phyloP scores from a whole-genome alignment of 2,113 vertebrate species.

The Vombatus ursinus region DNA sequence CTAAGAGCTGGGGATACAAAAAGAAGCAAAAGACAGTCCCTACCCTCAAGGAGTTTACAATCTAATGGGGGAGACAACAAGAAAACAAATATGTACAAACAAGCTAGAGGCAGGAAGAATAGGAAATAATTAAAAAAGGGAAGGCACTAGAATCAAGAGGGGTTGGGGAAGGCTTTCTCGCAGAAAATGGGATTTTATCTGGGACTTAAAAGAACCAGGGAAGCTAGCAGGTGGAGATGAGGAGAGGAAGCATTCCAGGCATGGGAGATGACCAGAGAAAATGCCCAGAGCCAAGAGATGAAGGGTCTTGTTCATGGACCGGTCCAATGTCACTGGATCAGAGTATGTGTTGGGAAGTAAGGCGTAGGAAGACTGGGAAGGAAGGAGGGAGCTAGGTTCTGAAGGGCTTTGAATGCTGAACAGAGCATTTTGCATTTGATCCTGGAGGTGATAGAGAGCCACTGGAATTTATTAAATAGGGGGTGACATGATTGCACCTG shows the following conservation, averaged over 20 bases:
- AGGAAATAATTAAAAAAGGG: not conserved
- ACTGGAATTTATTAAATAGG: not conserved
- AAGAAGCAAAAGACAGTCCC: not conserved
- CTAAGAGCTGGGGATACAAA: not conserved
- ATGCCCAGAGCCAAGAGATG: not conserved
- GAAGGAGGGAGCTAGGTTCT: too few relatives aligned
- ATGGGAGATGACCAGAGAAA: not conserved
- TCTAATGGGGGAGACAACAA: not conserved
- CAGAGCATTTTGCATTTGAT: too few relatives aligned
- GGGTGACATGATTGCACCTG: not conserved
- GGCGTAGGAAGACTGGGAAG: too few relatives aligned
- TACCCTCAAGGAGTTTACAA: not conserved
- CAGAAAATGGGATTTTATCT: not conserved
- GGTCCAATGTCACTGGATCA: not conserved
- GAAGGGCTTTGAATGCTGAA: too few relatives aligned
- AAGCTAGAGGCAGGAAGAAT: not conserved
- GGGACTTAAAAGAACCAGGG: not conserved
- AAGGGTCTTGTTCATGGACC: not conserved
- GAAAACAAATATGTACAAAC: not conserved
- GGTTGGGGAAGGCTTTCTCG: not conserved
- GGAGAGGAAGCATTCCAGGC: not conserved
- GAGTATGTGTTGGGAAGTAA: too few relatives aligned
- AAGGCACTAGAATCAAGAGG: not conserved
- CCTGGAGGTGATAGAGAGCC: not conserved
- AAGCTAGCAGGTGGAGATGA: not conserved